Evolutionary conservation across 2,797 vertebrate genomes (phyloP).

Genomic region (Pseudomugil gertrudae): DNA sequence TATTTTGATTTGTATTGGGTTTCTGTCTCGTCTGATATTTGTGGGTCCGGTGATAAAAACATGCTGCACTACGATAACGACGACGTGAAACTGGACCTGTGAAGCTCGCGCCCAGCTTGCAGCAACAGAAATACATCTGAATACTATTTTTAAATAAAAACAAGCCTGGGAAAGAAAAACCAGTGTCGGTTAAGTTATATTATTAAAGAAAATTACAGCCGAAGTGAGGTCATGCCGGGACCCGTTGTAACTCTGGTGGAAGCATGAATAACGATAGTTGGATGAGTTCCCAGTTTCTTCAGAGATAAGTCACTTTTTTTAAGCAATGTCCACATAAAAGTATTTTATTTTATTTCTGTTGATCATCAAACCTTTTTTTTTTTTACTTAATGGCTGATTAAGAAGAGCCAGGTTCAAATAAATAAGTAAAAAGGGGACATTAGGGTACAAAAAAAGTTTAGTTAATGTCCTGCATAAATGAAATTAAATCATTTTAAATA

Average conservation of each 20-base stretch:
- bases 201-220: slow-evolving; percentile 38
- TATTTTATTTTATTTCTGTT: slow-evolving; percentile 68
- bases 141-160: slow-evolving; percentile 30
- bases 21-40: background rate
- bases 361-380: slow-evolving; percentile 92
- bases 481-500: slow-evolving; percentile 10
- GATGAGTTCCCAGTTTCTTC: slow-evolving; percentile 59
- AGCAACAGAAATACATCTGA: slow-evolving; percentile 4
- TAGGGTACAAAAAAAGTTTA: slow-evolving; percentile 19
- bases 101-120: background rate
- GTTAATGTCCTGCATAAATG: slow-evolving; percentile 32
- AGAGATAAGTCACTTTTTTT: slow-evolving; percentile 59
- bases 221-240: slow-evolving; percentile 57
- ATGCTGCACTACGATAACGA: background rate
- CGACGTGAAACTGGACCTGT: background rate
- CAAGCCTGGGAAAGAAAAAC: slow-evolving; percentile 51
- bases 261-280: slow-evolving; percentile 63
- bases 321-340: slow-evolving; percentile 67
- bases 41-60: background rate
- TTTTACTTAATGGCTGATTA: slow-evolving; percentile 94
- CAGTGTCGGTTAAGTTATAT: slow-evolving; percentile 44
- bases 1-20: background rate
- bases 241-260: slow-evolving; percentile 41
- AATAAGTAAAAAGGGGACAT: slow-evolving; percentile 59
- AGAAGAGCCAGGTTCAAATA: slow-evolving; percentile 74